Evolutionary conservation across 2,113 vertebrate species (phyloP), one percentile per base, ranked within the genome.

Genomic region (Paratilapia polleni): DNA sequence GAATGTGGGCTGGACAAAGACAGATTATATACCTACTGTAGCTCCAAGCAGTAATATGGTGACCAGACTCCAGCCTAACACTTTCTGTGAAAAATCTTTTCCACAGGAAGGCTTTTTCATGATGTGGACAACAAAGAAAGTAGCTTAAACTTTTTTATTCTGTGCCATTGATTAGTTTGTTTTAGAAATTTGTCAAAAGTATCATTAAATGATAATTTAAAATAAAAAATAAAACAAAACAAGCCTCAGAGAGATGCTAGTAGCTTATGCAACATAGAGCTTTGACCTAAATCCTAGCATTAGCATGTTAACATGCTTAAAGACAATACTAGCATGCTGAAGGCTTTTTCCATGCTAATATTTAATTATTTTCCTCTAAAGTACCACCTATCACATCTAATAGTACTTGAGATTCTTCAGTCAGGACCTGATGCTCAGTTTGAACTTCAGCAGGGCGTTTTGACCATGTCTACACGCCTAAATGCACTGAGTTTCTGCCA

Each of bases 141-240:
- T 66, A 22, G 20, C 15, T 49, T 49, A 49, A 49, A 49, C 43
- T 28, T 70, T 68, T 47, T 49, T n/a, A 70, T 49, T 15, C 64
- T 49, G 26, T 19, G 2, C 41, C 41, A 43, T 43, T 43, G 13
- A n/a, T n/a, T n/a, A n/a, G n/a, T n/a, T n/a, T n/a, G n/a, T 43
- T 43, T 43, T 43, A 43, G 11, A 13, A 12, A 49, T 47, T 49
- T 1, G 0, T 1, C 0, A 43, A 22, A 38, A 26, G 47, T 22
- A 1, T 66, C 3, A 26, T 47, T 43, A 66, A 66, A 66, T 26
- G n/a, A 66, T 24, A 2, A 43, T 43, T 47, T 66, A 66, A 66
- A 13, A 24, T 1, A 1, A 0, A n/a, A 13, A 38, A 26, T n/a
- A n/a, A n/a, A n/a, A n/a, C n/a, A 2, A 14, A 61, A 47, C 0